Percentiles rank a stretch among this genome's conserved stretches.
Evolutionary conservation across 1,140 invertebrate genomes (phyloP).

Genomic region (Megathymus violae): DNA sequence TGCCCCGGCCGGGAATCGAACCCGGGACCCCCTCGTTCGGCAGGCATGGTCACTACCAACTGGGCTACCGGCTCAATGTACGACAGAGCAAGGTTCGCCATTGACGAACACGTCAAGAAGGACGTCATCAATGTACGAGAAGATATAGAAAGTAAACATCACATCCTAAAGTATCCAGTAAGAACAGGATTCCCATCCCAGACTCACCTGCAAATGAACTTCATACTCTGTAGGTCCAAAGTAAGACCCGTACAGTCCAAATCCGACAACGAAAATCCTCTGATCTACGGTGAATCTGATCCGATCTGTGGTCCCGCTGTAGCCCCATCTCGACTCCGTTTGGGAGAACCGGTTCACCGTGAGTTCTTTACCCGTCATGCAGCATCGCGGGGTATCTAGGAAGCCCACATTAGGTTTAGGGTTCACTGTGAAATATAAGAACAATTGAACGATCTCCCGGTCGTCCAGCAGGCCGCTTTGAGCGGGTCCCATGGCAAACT

Average conservation of each 20-base stretch:
- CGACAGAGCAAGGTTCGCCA: too few species aligned
- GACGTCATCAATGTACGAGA: too few species aligned
- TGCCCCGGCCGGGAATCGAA: too few species aligned
- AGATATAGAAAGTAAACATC: too few species aligned
- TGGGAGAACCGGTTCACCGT: slow-evolving; percentile 92
- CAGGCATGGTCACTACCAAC: too few species aligned
- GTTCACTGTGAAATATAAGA: slow-evolving; percentile 93
- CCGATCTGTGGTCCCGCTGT: slow-evolving; percentile 93
- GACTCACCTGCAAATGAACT: slow-evolving; percentile 87
- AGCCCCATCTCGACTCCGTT: slow-evolving; percentile 94
- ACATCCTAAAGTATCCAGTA: not conserved
- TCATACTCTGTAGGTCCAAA: slow-evolving; percentile 93
- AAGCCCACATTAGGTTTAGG: slow-evolving; percentile 89
- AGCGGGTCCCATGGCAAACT: slow-evolving; percentile 93
- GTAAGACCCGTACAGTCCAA: slow-evolving; percentile 94
- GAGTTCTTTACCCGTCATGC: slow-evolving; percentile 93
- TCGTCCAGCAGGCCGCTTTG: slow-evolving; percentile 91
- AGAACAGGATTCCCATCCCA: too few species aligned
- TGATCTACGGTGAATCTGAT: slow-evolving; percentile 94
- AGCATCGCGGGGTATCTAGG: slow-evolving; percentile 90
- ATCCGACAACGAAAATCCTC: slow-evolving; percentile 93
- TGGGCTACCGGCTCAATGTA: too few species aligned
- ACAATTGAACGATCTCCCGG: slow-evolving; percentile 90
- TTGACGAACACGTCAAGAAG: too few species aligned
- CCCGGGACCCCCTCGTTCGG: too few species aligned